phyloP scores from a whole-genome alignment of 2,797 vertebrate species.

The Channa striata region DNA sequence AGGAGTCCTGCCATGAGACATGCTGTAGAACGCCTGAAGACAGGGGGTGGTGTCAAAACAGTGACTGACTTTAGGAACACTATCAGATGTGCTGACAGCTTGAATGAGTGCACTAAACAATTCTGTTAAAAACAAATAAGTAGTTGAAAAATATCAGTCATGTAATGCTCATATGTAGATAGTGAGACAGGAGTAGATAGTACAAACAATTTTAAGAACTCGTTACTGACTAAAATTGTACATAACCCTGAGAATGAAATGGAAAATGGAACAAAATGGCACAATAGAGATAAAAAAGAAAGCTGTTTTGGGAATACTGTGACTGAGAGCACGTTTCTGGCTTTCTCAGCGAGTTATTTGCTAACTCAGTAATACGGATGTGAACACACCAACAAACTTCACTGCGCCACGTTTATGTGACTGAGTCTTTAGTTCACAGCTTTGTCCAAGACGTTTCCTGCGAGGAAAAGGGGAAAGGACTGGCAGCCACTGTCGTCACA shows the following conservation, averaged over 20 bases:
- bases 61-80: constrained; percentile 2
- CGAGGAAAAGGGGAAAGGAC: constrained; percentile 10
- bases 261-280: not conserved
- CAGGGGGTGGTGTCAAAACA: constrained; percentile 34
- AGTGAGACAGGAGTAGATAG: too few relatives aligned
- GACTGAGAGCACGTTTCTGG: not conserved
- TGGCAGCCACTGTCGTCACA: constrained; percentile 20
- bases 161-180: too few relatives aligned
- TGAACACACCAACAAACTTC: not conserved
- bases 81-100: constrained; percentile 27
- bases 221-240: not conserved
- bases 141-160: constrained; percentile 15
- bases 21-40: constrained; percentile 26
- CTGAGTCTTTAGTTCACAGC: not conserved
- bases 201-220: not conserved
- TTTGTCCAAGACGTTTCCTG: constrained; percentile 75
- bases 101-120: constrained; percentile 1
- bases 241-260: not conserved
- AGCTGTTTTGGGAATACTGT: too few relatives aligned
- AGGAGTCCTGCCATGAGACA: constrained; percentile 19
- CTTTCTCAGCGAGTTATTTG: not conserved
- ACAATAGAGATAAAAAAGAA: not conserved
- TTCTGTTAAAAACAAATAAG: constrained; percentile 22
- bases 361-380: not conserved
- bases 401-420: constrained; percentile 12